A percentile compares a stretch with the other conserved stretches of the same genome.
phyloP scores from a whole-genome alignment of 2,113 vertebrate genomes.

The Elephas maximus region DNA sequence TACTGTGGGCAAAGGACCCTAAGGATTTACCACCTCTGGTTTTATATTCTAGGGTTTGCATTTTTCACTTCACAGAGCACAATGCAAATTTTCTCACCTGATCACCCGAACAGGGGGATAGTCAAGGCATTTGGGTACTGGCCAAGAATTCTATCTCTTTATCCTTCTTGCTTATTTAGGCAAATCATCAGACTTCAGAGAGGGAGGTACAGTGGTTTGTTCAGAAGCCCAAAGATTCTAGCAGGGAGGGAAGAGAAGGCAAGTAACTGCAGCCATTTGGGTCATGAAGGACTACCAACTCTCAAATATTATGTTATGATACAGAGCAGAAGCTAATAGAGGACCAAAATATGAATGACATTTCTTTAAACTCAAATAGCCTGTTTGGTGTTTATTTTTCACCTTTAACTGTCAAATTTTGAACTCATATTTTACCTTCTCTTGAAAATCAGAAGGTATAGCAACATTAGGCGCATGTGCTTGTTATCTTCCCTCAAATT shows the following conservation, averaged over 20 bases:
- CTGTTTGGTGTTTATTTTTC: not conserved
- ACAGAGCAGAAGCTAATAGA: not conserved
- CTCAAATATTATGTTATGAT: not conserved
- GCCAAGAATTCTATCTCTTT: not conserved
- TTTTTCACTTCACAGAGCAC: not conserved
- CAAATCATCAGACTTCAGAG: not conserved
- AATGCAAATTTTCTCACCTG: not conserved
- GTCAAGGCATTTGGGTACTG: not conserved
- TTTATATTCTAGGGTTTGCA: not conserved
- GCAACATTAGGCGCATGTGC: not conserved
- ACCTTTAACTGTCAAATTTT: not conserved
- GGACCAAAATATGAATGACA: not conserved
- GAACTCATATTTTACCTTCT: not conserved
- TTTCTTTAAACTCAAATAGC: not conserved
- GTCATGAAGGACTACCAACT: not conserved
- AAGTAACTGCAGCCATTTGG: not conserved
- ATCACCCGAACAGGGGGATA: not conserved
- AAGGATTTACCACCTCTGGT: not conserved
- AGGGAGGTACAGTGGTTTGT: not conserved
- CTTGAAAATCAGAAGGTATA: not conserved
- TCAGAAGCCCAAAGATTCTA: not conserved
- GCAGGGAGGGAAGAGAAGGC: not conserved
- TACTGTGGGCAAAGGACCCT: no score
- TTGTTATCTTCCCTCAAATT: not conserved
- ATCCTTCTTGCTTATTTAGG: not conserved